Conservation (phyloP, 35 echinoderm and acorn worm genomes). For the Acanthaster planci region DNA sequence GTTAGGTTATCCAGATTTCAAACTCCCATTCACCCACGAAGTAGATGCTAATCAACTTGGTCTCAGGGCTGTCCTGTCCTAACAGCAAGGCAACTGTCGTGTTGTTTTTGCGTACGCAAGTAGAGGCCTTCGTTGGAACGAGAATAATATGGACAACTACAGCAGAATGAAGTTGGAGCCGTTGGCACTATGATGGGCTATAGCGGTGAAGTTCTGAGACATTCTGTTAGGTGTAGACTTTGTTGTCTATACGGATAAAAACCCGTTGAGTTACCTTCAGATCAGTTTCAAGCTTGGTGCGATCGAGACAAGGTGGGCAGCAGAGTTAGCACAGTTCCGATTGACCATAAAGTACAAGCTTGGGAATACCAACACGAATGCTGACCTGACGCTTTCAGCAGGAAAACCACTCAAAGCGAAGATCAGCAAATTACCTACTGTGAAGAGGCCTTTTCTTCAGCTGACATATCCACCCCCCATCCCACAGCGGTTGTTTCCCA, state of each 20-base stretch:
- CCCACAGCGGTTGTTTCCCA: not conserved
- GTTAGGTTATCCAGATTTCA: constrained; percentile 61
- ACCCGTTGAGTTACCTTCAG: constrained; percentile 73
- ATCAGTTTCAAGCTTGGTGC: constrained; percentile 65
- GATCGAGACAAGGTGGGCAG: constrained; percentile 67
- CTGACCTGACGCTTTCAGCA: constrained; percentile 64
- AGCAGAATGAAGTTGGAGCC: constrained; percentile 67
- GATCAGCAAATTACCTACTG: not conserved
- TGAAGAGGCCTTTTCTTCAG: not conserved
- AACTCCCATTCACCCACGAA: constrained; percentile 51
- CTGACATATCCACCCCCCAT: not conserved
- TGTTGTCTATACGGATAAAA: constrained; percentile 64
- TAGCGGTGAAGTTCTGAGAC: constrained; percentile 74
- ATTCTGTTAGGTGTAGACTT: constrained; percentile 39
- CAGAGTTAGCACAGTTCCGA: constrained; percentile 68
- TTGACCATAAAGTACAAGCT: constrained; percentile 68
- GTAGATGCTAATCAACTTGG: constrained; percentile 46
- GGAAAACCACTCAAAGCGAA: constrained; percentile 34
- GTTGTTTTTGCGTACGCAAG: constrained; percentile 58
- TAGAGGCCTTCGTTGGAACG: constrained; percentile 40
- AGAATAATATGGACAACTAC: constrained; percentile 80
- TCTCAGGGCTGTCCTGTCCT: constrained; percentile 56
- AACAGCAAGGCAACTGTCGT: constrained; percentile 14
- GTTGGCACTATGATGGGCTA: constrained; percentile 60
- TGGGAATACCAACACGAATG: constrained; percentile 52